Conservation (phyloP, 2,888 invertebrate species). For the Anthrax anthrax region DNA sequence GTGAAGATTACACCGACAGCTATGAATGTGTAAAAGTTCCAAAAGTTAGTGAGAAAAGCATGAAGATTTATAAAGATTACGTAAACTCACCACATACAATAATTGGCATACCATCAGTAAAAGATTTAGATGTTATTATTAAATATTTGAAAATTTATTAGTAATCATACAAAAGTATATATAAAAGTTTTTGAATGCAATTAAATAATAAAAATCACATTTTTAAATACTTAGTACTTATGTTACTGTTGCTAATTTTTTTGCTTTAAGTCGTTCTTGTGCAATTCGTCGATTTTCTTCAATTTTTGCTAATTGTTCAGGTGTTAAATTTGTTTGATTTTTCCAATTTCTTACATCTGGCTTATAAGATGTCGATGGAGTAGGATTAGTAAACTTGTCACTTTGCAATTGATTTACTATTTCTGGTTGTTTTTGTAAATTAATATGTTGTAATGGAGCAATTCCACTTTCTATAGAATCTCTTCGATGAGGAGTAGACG, state of each 20-base stretch:
- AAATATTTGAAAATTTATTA: neutral
- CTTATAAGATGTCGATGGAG: neutral
- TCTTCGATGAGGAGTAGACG: constrained; percentile 24
- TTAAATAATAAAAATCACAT: no score
- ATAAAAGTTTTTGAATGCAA: no score
- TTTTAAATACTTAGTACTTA: no score
- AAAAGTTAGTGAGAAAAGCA: constrained; percentile 23
- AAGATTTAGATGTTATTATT: constrained; percentile 5
- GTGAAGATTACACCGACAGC: constrained; percentile 25
- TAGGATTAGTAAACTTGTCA: neutral
- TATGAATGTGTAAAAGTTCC: constrained; percentile 26
- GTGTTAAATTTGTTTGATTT: constrained; percentile 30
- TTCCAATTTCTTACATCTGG: neutral
- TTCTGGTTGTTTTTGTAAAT: neutral
- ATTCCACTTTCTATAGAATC: no score
- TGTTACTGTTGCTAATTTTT: constrained; percentile 15
- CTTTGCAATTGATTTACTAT: neutral
- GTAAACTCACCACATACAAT: constrained; percentile 20
- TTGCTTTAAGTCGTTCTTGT: constrained; percentile 46
- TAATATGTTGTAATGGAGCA: neutral
- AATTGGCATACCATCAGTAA: constrained; percentile 4
- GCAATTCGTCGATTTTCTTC: constrained; percentile 51
- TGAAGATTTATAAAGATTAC: constrained; percentile 26
- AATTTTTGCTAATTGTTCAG: constrained; percentile 53
- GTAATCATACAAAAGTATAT: neutral